phyloP scores from a whole-genome alignment of 2,888 invertebrate genomes.

The Orthosia incerta region DNA sequence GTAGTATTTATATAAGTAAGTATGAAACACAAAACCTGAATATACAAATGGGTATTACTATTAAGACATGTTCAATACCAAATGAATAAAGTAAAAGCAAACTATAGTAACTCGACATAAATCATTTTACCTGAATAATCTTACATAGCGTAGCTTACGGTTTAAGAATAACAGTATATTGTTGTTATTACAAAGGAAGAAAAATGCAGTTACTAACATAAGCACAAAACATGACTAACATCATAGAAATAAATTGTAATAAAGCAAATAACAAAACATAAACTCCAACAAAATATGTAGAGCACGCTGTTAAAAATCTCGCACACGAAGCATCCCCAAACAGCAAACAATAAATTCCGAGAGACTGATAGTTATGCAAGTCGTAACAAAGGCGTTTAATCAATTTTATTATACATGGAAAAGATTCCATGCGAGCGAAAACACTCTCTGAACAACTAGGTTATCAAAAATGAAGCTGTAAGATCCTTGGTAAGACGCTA shows the following conservation, averaged over 20 bases:
- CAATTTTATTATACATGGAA: slow-evolving; percentile 56
- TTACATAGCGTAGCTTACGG: too few relatives aligned
- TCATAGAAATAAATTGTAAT: slow-evolving; percentile 23
- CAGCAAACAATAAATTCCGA: slow-evolving; percentile 51
- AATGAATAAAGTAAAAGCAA: neutral
- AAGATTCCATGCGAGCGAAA: slow-evolving; percentile 39
- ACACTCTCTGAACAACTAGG: slow-evolving; percentile 20
- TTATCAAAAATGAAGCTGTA: slow-evolving; percentile 43
- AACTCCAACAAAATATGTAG: slow-evolving; percentile 27
- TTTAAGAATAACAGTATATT: neutral
- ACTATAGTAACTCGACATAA: neutral
- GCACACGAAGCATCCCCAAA: slow-evolving; percentile 46
- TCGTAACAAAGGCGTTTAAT: slow-evolving; percentile 54
- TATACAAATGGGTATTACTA: neutral
- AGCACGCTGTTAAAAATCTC: slow-evolving; percentile 50
- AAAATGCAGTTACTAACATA: neutral
- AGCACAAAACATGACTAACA: slow-evolving; percentile 9
- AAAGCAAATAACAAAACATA: slow-evolving; percentile 20
- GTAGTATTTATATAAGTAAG: neutral
- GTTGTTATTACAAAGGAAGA: neutral
- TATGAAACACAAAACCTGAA: neutral
- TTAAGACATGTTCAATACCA: neutral
- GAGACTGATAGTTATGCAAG: slow-evolving; percentile 53
- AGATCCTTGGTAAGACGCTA: neutral
- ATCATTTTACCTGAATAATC: neutral